Percentiles rank a stretch among this genome's conserved stretches.
Evolutionary conservation across 2,888 invertebrate genomes (phyloP).

Genomic region (Odiellus spinosus): DNA sequence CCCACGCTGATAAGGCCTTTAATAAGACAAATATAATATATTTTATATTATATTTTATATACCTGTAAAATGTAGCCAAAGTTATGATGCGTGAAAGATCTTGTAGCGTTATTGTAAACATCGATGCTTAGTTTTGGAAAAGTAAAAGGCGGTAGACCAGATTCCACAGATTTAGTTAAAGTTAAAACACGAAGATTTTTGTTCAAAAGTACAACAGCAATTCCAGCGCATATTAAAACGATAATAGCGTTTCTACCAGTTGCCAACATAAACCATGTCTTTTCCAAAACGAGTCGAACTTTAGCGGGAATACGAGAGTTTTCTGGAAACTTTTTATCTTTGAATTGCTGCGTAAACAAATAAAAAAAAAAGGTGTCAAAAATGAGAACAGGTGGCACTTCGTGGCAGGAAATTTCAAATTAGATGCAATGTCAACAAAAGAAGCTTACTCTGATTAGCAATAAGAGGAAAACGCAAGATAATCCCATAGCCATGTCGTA

Average conservation of each 20-base stretch:
- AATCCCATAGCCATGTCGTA: constrained; percentile 13
- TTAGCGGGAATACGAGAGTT: neutral
- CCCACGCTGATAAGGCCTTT: too few species aligned
- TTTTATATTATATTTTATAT: constrained; percentile 1
- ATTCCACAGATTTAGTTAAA: constrained; percentile 20
- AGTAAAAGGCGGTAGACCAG: constrained; percentile 21
- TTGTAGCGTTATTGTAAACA: constrained; percentile 11
- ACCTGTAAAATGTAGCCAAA: constrained; percentile 14
- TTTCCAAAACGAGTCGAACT: constrained; percentile 9
- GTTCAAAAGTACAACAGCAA: neutral
- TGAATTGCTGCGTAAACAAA: constrained; percentile 1
- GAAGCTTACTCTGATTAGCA: constrained; percentile 9
- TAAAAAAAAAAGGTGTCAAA: neutral
- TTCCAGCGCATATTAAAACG: neutral
- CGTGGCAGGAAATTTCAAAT: too few species aligned
- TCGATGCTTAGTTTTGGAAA: constrained; percentile 15
- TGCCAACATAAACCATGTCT: constrained; percentile 16
- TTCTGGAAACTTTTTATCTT: neutral
- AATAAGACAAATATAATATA: too few species aligned
- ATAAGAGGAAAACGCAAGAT: constrained; percentile 8
- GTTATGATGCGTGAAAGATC: constrained; percentile 9
- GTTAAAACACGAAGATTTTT: constrained; percentile 3
- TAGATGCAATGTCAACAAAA: too few species aligned
- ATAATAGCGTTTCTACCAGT: constrained; percentile 8
- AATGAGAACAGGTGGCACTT: neutral